A percentile compares a stretch with the other conserved stretches of the same genome.
Conservation (phyloP, 2,888 invertebrate species). For the Polydrusus tereticollis region DNA sequence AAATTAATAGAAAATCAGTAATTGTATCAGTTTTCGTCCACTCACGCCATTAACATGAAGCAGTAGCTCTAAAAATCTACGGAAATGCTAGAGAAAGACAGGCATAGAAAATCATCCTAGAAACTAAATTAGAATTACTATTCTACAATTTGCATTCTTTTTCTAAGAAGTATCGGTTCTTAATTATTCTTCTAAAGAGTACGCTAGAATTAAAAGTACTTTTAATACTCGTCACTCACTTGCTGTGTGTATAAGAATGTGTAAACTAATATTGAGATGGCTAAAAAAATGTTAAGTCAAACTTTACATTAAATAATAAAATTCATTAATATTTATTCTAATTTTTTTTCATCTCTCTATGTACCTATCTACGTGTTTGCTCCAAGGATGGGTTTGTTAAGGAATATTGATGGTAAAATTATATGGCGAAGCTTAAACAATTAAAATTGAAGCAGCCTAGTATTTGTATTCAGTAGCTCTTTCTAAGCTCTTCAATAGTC, state of each 20-base stretch:
- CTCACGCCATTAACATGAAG: constrained; percentile 52
- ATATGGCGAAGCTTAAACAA: neutral
- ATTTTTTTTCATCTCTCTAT: constrained; percentile 64
- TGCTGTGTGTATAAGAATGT: constrained; percentile 24
- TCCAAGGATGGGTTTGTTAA: constrained; percentile 54
- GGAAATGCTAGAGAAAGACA: constrained; percentile 59
- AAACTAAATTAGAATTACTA: constrained; percentile 28
- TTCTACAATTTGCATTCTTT: constrained; percentile 33
- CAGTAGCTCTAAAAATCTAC: constrained; percentile 61
- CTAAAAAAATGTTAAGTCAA: constrained; percentile 7
- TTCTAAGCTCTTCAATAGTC: no score
- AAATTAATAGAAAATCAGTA: constrained; percentile 13
- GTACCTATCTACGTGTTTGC: constrained; percentile 65
- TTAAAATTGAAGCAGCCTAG: no score
- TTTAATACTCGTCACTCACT: constrained; percentile 24
- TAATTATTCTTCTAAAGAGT: constrained; percentile 4
- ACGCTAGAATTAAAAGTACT: constrained; percentile 19
- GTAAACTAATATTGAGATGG: constrained; percentile 28
- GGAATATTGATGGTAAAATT: no score
- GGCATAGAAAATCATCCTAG: constrained; percentile 58
- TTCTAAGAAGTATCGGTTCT: constrained; percentile 17
- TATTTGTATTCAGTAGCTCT: no score
- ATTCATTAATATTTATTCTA: constrained; percentile 33
- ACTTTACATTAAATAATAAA: constrained; percentile 18
- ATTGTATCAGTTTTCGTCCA: neutral